Evolutionary conservation across 2,888 invertebrate species (phyloP).

Genomic region (Drosophila melanosoma): DNA sequence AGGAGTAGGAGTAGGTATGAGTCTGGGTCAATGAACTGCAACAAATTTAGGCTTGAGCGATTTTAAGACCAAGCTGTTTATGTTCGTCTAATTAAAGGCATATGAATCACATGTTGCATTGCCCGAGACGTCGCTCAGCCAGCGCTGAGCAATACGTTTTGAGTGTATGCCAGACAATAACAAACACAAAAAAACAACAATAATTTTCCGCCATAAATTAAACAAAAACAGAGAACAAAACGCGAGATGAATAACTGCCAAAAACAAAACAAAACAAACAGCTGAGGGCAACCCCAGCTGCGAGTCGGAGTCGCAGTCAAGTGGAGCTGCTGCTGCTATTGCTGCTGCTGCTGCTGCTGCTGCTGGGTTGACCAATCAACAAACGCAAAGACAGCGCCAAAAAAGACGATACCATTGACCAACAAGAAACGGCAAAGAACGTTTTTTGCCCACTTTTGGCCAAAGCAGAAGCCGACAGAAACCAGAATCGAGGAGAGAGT

Average conservation of each 20-base stretch:
- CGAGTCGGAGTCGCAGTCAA: conserved; percentile 18
- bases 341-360: conserved; percentile 1
- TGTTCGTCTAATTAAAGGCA: conserved; percentile 59
- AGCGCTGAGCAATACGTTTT: conserved; percentile 25
- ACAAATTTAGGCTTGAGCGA: conserved; percentile 33
- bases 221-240: conserved; percentile 65
- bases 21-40: conserved; percentile 49
- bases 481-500: conserved; percentile 57
- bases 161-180: conserved; percentile 39
- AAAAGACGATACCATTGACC: conserved; percentile 44
- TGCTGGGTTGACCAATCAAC: conserved; percentile 55
- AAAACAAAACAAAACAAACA: conserved; percentile 47
- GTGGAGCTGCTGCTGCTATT: conserved; percentile 13
- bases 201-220: conserved; percentile 73
- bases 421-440: conserved; percentile 49
- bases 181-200: conserved; percentile 43
- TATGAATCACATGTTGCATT: conserved; percentile 74
- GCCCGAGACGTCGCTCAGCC: conserved; percentile 14
- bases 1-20: neutral
- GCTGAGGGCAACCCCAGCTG: conserved; percentile 65
- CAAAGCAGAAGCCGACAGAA: conserved; percentile 59
- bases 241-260: conserved; percentile 58
- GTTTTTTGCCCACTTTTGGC: conserved; percentile 56
- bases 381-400: conserved; percentile 64
- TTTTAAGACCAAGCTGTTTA: conserved; percentile 27